These are phyloP conservation scores for Apotomis turbidana DNA, from an alignment of 2,888 invertebrate genomes.

Conservation along the genomic window DNA sequence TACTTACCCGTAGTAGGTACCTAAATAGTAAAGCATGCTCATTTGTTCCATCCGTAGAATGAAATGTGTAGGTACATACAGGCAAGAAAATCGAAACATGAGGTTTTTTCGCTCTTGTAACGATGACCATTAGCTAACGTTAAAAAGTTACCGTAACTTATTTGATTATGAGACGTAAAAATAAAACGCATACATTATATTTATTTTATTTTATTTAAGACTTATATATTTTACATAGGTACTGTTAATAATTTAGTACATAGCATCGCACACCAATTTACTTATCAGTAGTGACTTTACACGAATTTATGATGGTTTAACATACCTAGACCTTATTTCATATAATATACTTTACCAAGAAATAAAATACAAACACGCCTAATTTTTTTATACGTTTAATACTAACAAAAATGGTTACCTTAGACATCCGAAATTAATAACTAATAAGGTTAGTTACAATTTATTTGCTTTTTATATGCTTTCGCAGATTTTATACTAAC, in stretches of 20 bases:
- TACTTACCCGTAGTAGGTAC: no score
- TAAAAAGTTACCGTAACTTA: no score
- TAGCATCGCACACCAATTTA: conserved; percentile 47
- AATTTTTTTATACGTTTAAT: conserved; percentile 14
- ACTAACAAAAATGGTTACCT: conserved; percentile 14
- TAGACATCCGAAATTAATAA: not conserved
- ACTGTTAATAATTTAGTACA: conserved; percentile 48
- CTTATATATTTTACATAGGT: conserved; percentile 56
- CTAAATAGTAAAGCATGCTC: no score
- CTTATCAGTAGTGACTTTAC: conserved; percentile 39
- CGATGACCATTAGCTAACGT: no score
- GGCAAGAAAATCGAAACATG: no score
- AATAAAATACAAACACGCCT: conserved; percentile 29
- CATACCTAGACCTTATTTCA: conserved; percentile 16
- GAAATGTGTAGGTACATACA: no score
- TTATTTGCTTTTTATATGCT: no score
- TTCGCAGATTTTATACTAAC: no score
- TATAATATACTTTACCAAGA: conserved; percentile 22
- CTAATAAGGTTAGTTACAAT: not conserved
- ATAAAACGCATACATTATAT: conserved; percentile 27
- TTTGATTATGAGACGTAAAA: conserved; percentile 39
- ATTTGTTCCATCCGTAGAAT: no score
- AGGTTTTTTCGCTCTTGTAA: no score
- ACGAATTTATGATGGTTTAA: conserved; percentile 9
- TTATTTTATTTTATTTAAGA: conserved; percentile 63